Percentiles rank a stretch among this genome's conserved stretches.
phyloP scores from a whole-genome alignment of 2,113 vertebrate genomes.

The Hyperopisus bebe region DNA sequence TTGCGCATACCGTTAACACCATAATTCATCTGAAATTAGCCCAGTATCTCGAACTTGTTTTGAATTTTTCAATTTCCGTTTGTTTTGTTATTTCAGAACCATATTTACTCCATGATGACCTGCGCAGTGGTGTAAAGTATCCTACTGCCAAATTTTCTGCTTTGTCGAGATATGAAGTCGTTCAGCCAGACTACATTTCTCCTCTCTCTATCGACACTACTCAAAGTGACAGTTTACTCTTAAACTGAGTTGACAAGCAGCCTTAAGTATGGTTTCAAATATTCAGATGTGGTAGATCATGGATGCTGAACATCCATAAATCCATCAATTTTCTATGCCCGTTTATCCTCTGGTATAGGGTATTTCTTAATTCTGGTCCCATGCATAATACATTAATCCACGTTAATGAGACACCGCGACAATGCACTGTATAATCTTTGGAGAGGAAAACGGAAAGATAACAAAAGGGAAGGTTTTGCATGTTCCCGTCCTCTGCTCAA shows the following conservation, averaged over 20 bases:
- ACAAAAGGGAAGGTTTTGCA: background rate
- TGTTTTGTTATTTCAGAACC: background rate
- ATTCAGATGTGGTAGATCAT: background rate
- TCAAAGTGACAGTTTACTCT: background rate
- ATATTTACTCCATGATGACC: background rate
- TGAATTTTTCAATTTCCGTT: background rate
- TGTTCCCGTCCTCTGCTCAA: background rate
- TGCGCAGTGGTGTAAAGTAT: background rate
- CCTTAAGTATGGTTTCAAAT: background rate
- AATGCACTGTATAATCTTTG: background rate
- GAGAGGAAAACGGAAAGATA: background rate
- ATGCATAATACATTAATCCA: background rate
- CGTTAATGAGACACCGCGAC: background rate
- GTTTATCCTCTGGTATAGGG: background rate
- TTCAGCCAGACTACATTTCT: background rate
- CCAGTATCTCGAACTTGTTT: background rate
- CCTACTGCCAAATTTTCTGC: background rate
- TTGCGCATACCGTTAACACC: background rate
- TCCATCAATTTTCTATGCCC: background rate
- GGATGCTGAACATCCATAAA: background rate
- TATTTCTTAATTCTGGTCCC: background rate
- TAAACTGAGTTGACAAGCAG: background rate
- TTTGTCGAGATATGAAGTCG: background rate
- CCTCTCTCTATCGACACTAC: background rate
- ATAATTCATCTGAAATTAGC: background rate